Conservation (phyloP, 1,140 invertebrate genomes). For the Theocolax elegans region DNA sequence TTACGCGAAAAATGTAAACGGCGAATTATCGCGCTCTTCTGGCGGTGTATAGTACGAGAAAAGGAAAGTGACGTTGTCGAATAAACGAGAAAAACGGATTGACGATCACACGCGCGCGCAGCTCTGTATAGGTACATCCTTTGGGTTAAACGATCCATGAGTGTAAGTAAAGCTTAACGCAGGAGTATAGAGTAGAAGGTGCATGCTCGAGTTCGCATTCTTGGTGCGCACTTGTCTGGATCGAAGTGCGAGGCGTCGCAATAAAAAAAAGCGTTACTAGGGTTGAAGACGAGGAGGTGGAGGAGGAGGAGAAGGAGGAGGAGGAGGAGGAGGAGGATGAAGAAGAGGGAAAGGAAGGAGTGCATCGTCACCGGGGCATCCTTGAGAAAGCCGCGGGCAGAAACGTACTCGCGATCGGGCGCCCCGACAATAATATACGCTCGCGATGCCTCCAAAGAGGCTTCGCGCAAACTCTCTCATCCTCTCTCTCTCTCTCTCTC, state of each 20-base stretch:
- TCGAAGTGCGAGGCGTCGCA: not conserved
- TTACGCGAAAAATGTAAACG: too few relatives aligned
- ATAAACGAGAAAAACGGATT: too few relatives aligned
- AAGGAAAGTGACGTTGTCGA: too few relatives aligned
- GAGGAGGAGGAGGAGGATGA: not conserved
- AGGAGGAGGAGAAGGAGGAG: not conserved
- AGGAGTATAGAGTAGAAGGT: too few relatives aligned
- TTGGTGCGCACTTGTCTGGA: conserved; percentile 14
- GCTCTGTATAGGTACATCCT: too few relatives aligned
- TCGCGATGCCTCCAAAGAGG: not conserved
- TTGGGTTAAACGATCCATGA: too few relatives aligned
- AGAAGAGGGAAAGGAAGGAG: not conserved
- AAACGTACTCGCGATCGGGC: too few relatives aligned
- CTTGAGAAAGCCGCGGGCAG: conserved; percentile 17
- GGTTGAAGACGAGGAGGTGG: not conserved
- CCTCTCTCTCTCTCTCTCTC: not conserved
- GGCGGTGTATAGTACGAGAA: too few relatives aligned
- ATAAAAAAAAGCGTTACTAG: not conserved
- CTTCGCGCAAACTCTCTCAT: not conserved
- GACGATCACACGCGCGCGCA: too few relatives aligned
- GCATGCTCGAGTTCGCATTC: conserved; percentile 1
- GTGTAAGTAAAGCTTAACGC: too few relatives aligned
- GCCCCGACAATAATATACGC: too few relatives aligned
- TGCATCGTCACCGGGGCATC: not conserved
- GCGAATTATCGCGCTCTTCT: too few relatives aligned